Evolutionary conservation across 2,113 vertebrate genomes (phyloP), one percentile per base, ranked within the genome.

Genomic region (Actenoides hombroni): DNA sequence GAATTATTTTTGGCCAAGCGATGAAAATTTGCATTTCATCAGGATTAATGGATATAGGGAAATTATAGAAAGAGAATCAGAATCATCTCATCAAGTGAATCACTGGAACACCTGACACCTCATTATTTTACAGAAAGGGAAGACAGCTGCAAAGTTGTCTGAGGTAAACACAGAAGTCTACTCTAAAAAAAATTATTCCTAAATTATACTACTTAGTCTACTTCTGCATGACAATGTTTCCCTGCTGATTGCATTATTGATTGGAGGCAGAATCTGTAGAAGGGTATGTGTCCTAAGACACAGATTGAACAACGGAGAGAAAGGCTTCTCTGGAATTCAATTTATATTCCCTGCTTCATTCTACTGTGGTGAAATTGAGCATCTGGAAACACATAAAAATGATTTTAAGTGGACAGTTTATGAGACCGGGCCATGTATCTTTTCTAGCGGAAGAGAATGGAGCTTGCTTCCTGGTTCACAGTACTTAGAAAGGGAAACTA

Each of bases 1-100:
- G 40, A 96, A 61, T 76, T 96, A 61, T 84, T 92, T 80, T 76
- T 82, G 76, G 40, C 40, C 25, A 57, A 73, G 31, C 65, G 65
- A 79, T 71, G 86, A 86, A 69, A 91, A 48, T 76, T 91, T 83
- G 70, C 59, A 65, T 91, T 94, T 93, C 76, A 79, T 92, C 70
- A 64, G 65, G 53, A 91, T 49, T 91, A 91, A 94, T 51, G 53
- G 37, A 60, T 49, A 90, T 3, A 81, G 26, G 39, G 37, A 89
- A 96, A 91, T 89, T 88, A 81, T 8, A 91, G 57, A 86, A 95
- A 83, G 5, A 81, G 80, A 88, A 95, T 76, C 73, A 90, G 60
- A 70, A 93, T 68, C 13, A 88, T 90, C 69, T 94, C 65, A 84
- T 89, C 80, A 91, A 94, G 44, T 44, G 19, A 68, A 88, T 82